These are phyloP conservation scores for Campylorhamphus procurvoides DNA, from an alignment of 2,113 vertebrate genomes.

Conservation along the genomic window DNA sequence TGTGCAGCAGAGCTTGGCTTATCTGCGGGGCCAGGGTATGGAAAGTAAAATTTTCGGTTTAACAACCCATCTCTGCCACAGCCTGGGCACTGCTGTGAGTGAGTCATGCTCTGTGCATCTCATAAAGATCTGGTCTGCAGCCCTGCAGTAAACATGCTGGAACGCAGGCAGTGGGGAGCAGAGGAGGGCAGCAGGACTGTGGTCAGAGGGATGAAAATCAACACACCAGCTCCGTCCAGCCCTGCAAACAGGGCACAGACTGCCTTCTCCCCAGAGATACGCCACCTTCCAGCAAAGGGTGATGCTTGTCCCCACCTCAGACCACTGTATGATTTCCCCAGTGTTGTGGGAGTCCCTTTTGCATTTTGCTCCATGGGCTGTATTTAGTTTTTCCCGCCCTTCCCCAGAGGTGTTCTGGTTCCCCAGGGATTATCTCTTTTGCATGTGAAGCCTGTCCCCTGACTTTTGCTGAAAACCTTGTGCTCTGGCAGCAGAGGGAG, in stretches of 20 bases:
- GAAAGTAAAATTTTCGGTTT: neutral
- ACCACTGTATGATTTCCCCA: fast-evolving
- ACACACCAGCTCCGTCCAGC: fast-evolving
- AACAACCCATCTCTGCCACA: neutral
- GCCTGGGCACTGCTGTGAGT: neutral
- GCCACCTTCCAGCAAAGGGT: fast-evolving
- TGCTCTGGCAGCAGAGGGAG: neutral
- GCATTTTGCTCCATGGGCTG: fast-evolving
- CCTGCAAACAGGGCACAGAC: fast-evolving
- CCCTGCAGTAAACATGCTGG: neutral
- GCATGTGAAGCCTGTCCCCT: neutral
- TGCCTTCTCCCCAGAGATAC: neutral
- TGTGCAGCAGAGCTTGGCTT: neutral
- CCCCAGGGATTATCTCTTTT: neutral
- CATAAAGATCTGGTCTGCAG: neutral
- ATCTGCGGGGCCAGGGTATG: fast-evolving
- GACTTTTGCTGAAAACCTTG: fast-evolving
- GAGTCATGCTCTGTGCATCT: neutral
- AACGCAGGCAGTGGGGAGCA: neutral
- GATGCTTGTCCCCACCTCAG: fast-evolving
- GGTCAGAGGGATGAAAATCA: neutral
- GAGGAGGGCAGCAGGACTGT: neutral
- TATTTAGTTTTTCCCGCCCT: fast-evolving
- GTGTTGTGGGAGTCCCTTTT: fast-evolving
- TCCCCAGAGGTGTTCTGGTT: no score